Conservation (phyloP, 2,888 invertebrate species). For the Conus canariensis region DNA sequence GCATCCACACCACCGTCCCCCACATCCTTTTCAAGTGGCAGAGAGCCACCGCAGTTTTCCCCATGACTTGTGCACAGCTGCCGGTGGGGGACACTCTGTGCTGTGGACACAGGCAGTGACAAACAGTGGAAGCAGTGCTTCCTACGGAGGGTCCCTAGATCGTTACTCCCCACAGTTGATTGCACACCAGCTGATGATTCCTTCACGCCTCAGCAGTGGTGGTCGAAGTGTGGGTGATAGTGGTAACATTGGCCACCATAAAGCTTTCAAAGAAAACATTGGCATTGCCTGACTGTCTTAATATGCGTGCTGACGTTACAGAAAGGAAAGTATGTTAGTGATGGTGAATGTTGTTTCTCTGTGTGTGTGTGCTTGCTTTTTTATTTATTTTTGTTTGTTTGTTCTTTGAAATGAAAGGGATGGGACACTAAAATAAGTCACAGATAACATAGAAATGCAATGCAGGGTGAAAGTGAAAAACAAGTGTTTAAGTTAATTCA, state of each 20-base stretch:
- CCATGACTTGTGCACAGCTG: slow-evolving; percentile 57
- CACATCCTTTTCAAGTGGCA: slow-evolving; percentile 29
- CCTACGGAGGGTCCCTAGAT: slow-evolving; percentile 55
- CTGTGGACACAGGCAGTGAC: slow-evolving; percentile 65
- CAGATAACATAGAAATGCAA: too few relatives aligned
- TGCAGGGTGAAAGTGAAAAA: too few relatives aligned
- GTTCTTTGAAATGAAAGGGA: too few relatives aligned
- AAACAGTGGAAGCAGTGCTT: slow-evolving; percentile 51
- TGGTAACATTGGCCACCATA: slow-evolving; percentile 66
- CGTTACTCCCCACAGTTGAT: slow-evolving; percentile 66
- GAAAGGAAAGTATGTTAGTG: too few relatives aligned
- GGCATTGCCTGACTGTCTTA: slow-evolving; percentile 65
- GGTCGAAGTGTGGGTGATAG: slow-evolving; percentile 66
- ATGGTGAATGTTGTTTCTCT: too few relatives aligned
- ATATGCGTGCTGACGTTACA: background rate
- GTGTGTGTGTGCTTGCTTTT: too few relatives aligned
- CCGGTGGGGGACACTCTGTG: slow-evolving; percentile 29
- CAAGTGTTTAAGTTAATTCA: too few relatives aligned
- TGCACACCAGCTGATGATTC: slow-evolving; percentile 67
- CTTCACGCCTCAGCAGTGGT: slow-evolving; percentile 66
- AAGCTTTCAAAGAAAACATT: slow-evolving; percentile 70
- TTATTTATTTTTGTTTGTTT: too few relatives aligned
- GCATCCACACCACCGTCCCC: background rate
- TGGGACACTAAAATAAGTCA: too few relatives aligned
- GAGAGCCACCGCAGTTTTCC: slow-evolving; percentile 71